Evolutionary conservation across 1,140 invertebrate species (phyloP).

Genomic region (Drosophila nigromelanica): DNA sequence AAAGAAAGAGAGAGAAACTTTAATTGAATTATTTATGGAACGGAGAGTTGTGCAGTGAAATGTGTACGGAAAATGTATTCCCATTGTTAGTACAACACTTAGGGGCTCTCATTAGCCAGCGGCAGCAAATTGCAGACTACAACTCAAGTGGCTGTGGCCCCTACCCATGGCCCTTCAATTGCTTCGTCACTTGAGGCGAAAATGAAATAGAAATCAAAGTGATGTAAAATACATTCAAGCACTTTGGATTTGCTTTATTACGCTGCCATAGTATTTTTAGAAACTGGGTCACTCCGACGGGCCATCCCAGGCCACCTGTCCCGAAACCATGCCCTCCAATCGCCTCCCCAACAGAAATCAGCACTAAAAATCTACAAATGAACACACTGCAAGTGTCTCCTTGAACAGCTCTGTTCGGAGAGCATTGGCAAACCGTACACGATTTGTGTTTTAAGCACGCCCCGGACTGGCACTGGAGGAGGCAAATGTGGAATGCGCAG

Average conservation of each 20-base stretch:
- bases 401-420: slow-evolving; percentile 27
- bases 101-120: slow-evolving; percentile 31
- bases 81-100: slow-evolving; percentile 17
- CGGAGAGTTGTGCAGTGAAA: slow-evolving; percentile 11
- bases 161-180: background rate
- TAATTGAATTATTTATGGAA: slow-evolving; percentile 40
- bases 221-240: slow-evolving; percentile 55
- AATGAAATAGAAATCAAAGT: slow-evolving; percentile 49
- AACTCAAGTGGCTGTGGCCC: slow-evolving; percentile 3
- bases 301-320: slow-evolving; percentile 33
- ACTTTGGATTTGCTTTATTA: slow-evolving; percentile 38
- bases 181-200: slow-evolving; percentile 28
- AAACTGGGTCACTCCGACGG: slow-evolving; percentile 41
- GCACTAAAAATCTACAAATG: slow-evolving; percentile 52
- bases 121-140: slow-evolving; percentile 24
- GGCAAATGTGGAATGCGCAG: slow-evolving; percentile 11
- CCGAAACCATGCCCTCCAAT: background rate
- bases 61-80: slow-evolving; percentile 3
- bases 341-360: slow-evolving; percentile 34
- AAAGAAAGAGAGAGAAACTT: background rate
- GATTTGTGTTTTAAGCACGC: slow-evolving; percentile 55
- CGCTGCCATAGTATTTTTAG: slow-evolving; percentile 45
- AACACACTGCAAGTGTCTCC: slow-evolving; percentile 65
- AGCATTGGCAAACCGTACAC: slow-evolving; percentile 51
- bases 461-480: slow-evolving; percentile 9